These are phyloP conservation scores for Neuroscelio doddi DNA, from an alignment of 2,888 invertebrate genomes.

Conservation along the genomic window DNA sequence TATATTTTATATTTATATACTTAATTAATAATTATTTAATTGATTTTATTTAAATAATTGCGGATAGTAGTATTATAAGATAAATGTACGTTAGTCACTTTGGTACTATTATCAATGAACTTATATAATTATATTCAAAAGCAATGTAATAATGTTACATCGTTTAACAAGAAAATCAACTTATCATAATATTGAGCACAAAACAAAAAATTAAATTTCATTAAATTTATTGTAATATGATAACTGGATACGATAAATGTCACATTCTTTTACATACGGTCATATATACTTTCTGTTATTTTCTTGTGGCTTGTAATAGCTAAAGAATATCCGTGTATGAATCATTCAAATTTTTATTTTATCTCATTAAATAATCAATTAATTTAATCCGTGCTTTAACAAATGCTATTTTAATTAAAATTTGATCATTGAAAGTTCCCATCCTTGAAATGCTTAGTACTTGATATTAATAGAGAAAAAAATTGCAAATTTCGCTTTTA, in stretches of 20 bases:
- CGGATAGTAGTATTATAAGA: no score
- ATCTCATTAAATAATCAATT: no score
- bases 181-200: background rate
- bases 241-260: slow-evolving; percentile 27
- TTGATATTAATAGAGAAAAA: no score
- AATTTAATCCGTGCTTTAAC: no score
- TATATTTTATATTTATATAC: no score
- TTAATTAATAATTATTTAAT: no score
- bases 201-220: slow-evolving; percentile 17
- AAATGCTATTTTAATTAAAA: slow-evolving; percentile 18
- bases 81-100: no score
- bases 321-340: slow-evolving; percentile 21
- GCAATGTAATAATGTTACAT: background rate
- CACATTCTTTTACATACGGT: slow-evolving; percentile 17
- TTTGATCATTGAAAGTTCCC: slow-evolving; percentile 21
- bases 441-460: background rate
- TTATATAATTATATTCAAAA: no score
- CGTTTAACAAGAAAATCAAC: background rate
- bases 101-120: no score
- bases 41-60: no score
- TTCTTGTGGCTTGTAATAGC: slow-evolving; percentile 11
- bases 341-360: slow-evolving; percentile 23
- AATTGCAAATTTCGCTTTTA: no score
- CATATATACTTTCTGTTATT: slow-evolving; percentile 14
- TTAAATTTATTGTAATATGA: slow-evolving; percentile 12